Evolutionary conservation across 2,113 vertebrate species (phyloP).

Genomic region (Psilopogon haemacephalus): DNA sequence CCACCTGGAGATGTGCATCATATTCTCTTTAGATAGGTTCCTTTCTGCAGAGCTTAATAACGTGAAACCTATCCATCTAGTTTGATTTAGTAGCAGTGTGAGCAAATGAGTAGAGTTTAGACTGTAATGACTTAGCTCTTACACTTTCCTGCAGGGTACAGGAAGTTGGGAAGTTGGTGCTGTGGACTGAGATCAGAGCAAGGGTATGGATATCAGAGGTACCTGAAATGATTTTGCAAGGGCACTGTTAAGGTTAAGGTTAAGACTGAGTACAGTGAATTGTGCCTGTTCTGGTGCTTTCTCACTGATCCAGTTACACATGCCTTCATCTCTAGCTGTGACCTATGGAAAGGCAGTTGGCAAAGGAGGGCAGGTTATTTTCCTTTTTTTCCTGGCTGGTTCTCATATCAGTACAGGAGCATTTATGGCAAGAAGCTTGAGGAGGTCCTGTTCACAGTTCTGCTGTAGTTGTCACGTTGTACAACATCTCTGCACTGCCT

Average conservation of each 20-base stretch:
- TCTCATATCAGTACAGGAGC: background rate
- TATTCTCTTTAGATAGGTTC: background rate
- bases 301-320: background rate
- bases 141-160: fast-evolving
- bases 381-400: background rate
- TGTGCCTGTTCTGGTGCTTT: background rate
- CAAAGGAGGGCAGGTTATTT: background rate
- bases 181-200: too few relatives aligned
- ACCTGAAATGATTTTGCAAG: too few relatives aligned
- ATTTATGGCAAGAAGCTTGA: background rate
- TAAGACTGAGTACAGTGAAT: background rate
- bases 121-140: background rate
- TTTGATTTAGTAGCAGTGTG: background rate
- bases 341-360: background rate
- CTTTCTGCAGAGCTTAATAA: background rate
- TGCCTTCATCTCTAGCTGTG: background rate
- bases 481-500: background rate
- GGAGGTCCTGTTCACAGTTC: background rate
- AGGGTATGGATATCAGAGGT: too few relatives aligned
- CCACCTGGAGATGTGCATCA: background rate
- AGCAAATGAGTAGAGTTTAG: background rate
- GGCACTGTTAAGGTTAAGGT: too few relatives aligned
- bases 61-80: background rate
- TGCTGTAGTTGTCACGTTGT: background rate
- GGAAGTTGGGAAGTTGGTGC: too few relatives aligned